Base-by-base conservation (phyloP, 1,140 invertebrate genomes). In the Babylonia areolata region DNA sequence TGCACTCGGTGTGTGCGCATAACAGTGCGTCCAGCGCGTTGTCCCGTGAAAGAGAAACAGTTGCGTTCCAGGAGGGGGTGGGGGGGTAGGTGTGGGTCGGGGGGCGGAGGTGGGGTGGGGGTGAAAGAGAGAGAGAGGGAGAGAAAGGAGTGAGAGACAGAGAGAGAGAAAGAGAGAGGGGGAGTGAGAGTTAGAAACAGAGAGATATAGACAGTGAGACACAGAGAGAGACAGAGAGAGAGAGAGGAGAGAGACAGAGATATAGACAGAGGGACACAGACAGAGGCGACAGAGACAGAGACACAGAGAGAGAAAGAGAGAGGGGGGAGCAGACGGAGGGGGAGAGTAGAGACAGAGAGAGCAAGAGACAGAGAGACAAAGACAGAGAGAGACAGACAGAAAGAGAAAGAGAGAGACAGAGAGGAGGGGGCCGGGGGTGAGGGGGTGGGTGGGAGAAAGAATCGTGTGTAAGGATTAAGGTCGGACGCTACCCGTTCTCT, bases 101-200 rank as follows among this genome's bases (percentile, higher is more conserved):
- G 2, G 9, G 35, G 40, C 15, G 40, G 35, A 77, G 1, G 40
- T 12, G 40, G 3, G 40, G 75, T 1, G 31, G 35, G 1, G 35
- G 31, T 0, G 39, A 77, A 15, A 77, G 37, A 77, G 15, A 28
- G 37, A 37, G 31, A 12, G 71, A 73, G 33, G 31, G 71, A 73
- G 33, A 33, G 31, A 73, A 31, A 73, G 71, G 31, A 73, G 31
- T 33, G n/a, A 73, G 33, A 73, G 71, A 33, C 28, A 73, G n/a
- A 73, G 17, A 73, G 71, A 77, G 73, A 40, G 73, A 77, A 37
- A 77, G 73, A 77, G 73, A 77, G 73, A 77, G 73, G 40, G 73
- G 28, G 73, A 77, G 73, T 40, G 73, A 77, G 73, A 77, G 73
- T 40, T 35, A 77, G 39, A 77, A 37, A 77, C 37, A 77, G 35